Base-by-base conservation (phyloP, 2,113 vertebrate species). In the Zonotrichia leucophrys region DNA sequence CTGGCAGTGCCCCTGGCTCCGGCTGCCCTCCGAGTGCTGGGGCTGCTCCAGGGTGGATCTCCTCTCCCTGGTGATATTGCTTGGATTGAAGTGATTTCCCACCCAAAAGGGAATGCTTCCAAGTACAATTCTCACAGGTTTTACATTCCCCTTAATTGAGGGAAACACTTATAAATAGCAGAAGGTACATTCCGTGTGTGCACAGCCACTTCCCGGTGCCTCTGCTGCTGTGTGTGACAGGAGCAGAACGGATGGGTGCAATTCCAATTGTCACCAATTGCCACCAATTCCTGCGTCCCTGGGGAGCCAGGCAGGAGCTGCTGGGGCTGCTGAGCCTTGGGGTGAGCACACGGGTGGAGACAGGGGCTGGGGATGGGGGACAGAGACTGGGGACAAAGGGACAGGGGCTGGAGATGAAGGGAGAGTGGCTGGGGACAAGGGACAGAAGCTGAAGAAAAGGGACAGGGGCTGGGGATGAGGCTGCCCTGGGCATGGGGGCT, bases 141-240 rank as follows among this genome's bases (percentile, higher is more conserved):
- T 96, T 55, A 30, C 58, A 81, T 89, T 91, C 81, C 72, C 87
- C 58, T 89, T 74, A 94, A 92, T 91, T 95, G 63, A 63, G 73
- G 90, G 20, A 94, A 92, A 89, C 87, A 89, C 50, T 37, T 9
- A 62, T 83, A 76, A 96, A 95, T 83, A 95, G 93, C 93, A 95
- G 93, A 94, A 96, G 94, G 87, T 95, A 2, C 52, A 24, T 63
- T 56, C 62, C 2, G 0, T 77, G 83, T 52, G 84, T 13, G 62
- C 87, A 39, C 89, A 72, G 7, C 44, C 76, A 14, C 80, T 39
- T 59, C 84, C 80, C 60, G 1, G 62, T 2, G 64, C 49, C 58
- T 95, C 64, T 70, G 39, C 39, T 63, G 72, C 33, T 50, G 89
- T 35, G 41, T 3, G 33, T 10, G 76, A 39, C 56, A 55, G n/a